A percentile compares a stretch with the other conserved stretches of the same genome.
These are phyloP conservation scores for Linnaemya vulpina DNA, from an alignment of 2,888 invertebrate genomes.

Conservation along the genomic window DNA sequence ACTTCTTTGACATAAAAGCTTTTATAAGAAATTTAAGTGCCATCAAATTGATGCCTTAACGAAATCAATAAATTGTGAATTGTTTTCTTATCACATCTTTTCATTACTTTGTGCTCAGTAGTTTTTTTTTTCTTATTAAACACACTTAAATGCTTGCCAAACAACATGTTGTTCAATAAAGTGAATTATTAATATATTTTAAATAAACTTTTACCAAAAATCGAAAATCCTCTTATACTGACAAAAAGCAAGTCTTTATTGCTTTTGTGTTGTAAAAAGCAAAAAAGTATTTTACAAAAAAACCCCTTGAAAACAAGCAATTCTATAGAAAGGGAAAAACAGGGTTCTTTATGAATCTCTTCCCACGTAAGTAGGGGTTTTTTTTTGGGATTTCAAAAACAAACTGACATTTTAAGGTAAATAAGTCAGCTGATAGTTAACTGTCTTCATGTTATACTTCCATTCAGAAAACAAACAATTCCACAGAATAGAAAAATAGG, in stretches of 20 bases:
- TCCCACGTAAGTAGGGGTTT: not conserved
- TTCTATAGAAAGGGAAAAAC: not conserved
- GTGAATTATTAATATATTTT: constrained; percentile 14
- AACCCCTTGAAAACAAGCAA: not conserved
- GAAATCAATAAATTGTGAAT: not conserved
- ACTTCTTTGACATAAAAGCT: not conserved
- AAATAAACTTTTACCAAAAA: constrained; percentile 32
- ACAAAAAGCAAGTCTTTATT: constrained; percentile 21
- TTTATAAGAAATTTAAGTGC: not conserved
- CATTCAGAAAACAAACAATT: too few relatives aligned
- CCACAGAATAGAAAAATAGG: not conserved
- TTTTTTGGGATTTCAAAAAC: not conserved
- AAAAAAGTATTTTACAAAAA: constrained; percentile 1
- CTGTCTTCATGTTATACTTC: not conserved
- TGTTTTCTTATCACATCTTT: not conserved
- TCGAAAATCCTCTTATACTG: constrained; percentile 31
- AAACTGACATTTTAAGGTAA: too few relatives aligned
- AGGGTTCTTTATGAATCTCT: not conserved
- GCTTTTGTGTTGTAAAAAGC: constrained; percentile 8
- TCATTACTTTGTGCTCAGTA: not conserved
- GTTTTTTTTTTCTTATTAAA: constrained; percentile 18
- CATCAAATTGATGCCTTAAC: not conserved
- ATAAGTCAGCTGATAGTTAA: not conserved
- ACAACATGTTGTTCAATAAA: constrained; percentile 4
- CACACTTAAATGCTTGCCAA: not conserved